Evolutionary conservation across 2,888 invertebrate species (phyloP).

Genomic region (Eubasilissa splendida): DNA sequence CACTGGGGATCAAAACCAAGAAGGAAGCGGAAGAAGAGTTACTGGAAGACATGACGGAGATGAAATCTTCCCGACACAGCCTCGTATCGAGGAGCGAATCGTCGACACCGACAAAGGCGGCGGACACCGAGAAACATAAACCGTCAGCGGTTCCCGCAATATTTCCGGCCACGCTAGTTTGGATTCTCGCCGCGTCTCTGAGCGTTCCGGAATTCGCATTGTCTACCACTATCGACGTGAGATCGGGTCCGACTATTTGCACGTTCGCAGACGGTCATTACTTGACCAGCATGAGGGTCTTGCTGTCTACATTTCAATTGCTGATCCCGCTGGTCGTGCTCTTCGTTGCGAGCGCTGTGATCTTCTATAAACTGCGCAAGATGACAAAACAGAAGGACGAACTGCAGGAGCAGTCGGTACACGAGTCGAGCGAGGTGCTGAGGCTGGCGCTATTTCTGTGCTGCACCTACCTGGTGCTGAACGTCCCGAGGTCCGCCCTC

Average conservation of each 20-base stretch:
- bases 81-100: constrained; percentile 68
- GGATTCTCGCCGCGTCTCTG: constrained; percentile 74
- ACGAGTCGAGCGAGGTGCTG: constrained; percentile 63
- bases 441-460: constrained; percentile 68
- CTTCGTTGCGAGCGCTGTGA: constrained; percentile 62
- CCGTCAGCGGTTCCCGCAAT: constrained; percentile 66
- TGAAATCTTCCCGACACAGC: constrained; percentile 69
- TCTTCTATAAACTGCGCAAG: constrained; percentile 64
- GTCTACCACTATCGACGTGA: constrained; percentile 68
- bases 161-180: constrained; percentile 73
- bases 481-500: constrained; percentile 66
- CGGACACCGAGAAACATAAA: constrained; percentile 61
- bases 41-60: constrained; percentile 67
- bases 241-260: constrained; percentile 67
- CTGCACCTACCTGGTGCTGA: constrained; percentile 63
- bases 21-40: constrained; percentile 64
- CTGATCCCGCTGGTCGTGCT: constrained; percentile 66
- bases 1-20: constrained; percentile 63
- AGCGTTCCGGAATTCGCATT: constrained; percentile 75
- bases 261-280: constrained; percentile 71
- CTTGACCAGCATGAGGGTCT: constrained; percentile 66
- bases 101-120: constrained; percentile 62
- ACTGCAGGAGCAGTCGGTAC: neutral
- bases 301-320: constrained; percentile 67
- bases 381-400: constrained; percentile 56